Conservation (phyloP, 2,888 invertebrate species). For the Drosophila quinaria region DNA sequence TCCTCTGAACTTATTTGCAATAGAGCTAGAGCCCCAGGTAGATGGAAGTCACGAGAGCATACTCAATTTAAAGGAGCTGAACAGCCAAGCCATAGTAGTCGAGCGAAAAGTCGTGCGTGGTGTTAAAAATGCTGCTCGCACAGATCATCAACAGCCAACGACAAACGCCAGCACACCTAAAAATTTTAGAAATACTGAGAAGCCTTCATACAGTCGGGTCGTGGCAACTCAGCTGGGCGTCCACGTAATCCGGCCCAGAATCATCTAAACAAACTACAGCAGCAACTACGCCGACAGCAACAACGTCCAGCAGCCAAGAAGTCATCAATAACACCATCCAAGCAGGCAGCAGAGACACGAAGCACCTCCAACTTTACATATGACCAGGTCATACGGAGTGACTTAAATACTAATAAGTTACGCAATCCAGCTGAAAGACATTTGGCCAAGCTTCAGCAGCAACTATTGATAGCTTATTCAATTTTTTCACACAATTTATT, state of each 20-base stretch:
- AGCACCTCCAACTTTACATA: no score
- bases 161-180: neutral
- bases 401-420: no score
- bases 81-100: neutral
- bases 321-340: neutral
- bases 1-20: slow-evolving; percentile 10
- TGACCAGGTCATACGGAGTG: neutral
- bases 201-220: neutral
- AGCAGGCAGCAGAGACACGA: neutral
- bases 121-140: no score
- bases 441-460: neutral
- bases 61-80: neutral
- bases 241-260: neutral
- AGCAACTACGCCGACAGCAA: no score
- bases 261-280: no score
- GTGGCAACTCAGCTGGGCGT: slow-evolving; percentile 1
- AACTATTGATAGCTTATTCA: neutral
- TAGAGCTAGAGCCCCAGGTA: neutral
- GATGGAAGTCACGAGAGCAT: slow-evolving; percentile 6
- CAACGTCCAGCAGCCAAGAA: neutral
- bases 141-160: neutral
- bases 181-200: neutral
- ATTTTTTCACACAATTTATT: neutral
- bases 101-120: neutral
- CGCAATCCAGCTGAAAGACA: neutral